These are phyloP conservation scores for Trididemnum miniatum DNA, from an alignment of 23 tunicate genomes.

Conservation along the genomic window DNA sequence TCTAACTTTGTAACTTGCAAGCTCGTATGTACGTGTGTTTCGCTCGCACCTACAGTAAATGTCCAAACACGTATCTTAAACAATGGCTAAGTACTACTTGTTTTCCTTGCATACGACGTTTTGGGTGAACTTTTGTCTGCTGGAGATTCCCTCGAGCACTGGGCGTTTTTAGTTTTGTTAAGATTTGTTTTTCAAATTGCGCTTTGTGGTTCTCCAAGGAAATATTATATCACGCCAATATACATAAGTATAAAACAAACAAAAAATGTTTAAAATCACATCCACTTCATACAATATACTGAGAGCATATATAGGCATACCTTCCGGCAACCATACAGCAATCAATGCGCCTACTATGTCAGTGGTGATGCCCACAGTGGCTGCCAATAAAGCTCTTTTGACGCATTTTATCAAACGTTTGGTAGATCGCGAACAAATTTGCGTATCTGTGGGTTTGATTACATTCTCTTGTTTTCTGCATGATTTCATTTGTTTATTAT, in stretches of 20 bases:
- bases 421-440: background rate
- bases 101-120: no score
- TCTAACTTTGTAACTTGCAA: no score
- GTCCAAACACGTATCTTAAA: no score
- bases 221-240: conserved; percentile 58
- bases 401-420: conserved; percentile 56
- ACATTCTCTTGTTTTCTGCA: background rate
- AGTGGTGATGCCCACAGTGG: conserved; percentile 66
- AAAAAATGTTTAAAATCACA: conserved; percentile 43
- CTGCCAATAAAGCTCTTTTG: conserved; percentile 48
- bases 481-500: conserved; percentile 39
- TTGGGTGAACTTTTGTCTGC: no score
- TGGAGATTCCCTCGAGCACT: no score
- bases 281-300: conserved; percentile 60
- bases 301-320: conserved; percentile 50
- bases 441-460: background rate
- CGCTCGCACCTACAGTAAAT: no score
- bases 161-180: no score
- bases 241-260: conserved; percentile 64
- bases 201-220: conserved; percentile 25
- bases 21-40: no score
- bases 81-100: no score
- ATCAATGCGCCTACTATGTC: conserved; percentile 62
- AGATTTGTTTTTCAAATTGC: no score
- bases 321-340: conserved; percentile 46